A percentile compares a stretch with the other conserved stretches of the same genome.
These are phyloP conservation scores for Nannoperca obscura DNA, from an alignment of 2,797 vertebrate species.

Conservation along the genomic window DNA sequence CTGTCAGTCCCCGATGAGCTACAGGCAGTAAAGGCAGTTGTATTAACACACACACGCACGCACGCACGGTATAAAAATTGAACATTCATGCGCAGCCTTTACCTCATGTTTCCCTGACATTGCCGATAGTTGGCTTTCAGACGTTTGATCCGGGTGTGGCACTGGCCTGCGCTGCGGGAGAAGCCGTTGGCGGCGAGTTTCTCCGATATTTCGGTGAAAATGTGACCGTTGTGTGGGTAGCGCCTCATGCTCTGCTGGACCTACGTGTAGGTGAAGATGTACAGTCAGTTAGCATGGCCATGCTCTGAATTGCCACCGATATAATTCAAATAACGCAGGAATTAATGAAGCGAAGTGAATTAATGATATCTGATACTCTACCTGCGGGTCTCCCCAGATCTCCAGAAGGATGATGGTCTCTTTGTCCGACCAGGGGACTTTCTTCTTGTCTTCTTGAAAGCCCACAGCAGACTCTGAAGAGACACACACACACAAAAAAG, in stretches of 20 bases:
- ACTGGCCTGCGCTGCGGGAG: slow-evolving; percentile 80
- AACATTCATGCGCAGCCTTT: neutral
- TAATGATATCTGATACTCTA: neutral
- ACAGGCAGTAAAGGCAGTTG: rapidly evolving
- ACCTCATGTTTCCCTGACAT: slow-evolving; percentile 81
- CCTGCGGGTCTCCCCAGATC: slow-evolving; percentile 83
- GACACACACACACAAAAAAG: neutral
- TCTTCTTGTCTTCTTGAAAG: slow-evolving; percentile 79
- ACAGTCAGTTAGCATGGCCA: neutral
- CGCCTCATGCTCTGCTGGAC: slow-evolving; percentile 77
- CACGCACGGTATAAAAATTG: neutral
- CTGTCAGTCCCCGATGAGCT: slow-evolving; percentile 74
- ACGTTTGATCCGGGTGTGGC: slow-evolving; percentile 84
- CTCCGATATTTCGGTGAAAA: slow-evolving; percentile 80
- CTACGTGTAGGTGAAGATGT: slow-evolving; percentile 32
- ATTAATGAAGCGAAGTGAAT: neutral
- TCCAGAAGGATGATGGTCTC: slow-evolving; percentile 85
- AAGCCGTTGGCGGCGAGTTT: slow-evolving; percentile 76
- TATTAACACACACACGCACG: neutral
- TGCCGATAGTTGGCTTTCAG: slow-evolving; percentile 82
- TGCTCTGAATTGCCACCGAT: neutral
- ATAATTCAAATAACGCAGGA: neutral
- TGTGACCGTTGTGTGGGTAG: slow-evolving; percentile 82
- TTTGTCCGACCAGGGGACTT: slow-evolving; percentile 83
- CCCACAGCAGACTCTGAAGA: slow-evolving; percentile 68